phyloP scores from a whole-genome alignment of 2,888 invertebrate genomes.

The Linhomoeus sp. region DNA sequence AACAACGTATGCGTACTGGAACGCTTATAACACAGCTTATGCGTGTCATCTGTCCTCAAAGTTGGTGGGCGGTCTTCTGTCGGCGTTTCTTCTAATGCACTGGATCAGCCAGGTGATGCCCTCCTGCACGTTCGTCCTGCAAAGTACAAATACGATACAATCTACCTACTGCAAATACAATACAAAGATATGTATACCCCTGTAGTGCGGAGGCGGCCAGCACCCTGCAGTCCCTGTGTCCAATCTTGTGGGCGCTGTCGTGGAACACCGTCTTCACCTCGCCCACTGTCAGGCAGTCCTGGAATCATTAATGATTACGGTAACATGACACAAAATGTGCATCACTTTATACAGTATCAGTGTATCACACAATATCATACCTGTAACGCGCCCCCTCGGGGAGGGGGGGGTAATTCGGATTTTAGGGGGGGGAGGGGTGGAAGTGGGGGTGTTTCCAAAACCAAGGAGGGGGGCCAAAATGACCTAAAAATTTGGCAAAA shows the following conservation, averaged over 20 bases:
- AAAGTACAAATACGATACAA: constrained; percentile 12
- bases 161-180: too few species aligned
- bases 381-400: too few species aligned
- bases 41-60: too few species aligned
- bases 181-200: constrained; percentile 50
- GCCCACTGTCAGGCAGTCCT: constrained; percentile 69
- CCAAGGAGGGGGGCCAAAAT: too few species aligned
- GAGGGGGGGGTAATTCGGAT: too few species aligned
- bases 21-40: too few species aligned
- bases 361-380: too few species aligned
- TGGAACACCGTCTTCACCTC: constrained; percentile 89
- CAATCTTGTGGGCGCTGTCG: constrained; percentile 71
- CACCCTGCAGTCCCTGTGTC: constrained; percentile 71
- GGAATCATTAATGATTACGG: constrained; percentile 12
- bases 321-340: background rate
- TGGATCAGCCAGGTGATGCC: constrained; percentile 87
- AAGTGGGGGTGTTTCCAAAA: too few species aligned
- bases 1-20: too few species aligned
- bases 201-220: constrained; percentile 82
- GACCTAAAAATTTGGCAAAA: too few species aligned
- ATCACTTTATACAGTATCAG: too few species aligned
- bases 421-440: too few species aligned
- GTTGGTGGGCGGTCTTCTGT: constrained; percentile 48
- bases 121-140: constrained; percentile 80
- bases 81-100: constrained; percentile 69